Percentiles rank a stretch among this genome's conserved stretches.
phyloP scores from a whole-genome alignment of 2,888 invertebrate species.

The Steromphala cineraria region DNA sequence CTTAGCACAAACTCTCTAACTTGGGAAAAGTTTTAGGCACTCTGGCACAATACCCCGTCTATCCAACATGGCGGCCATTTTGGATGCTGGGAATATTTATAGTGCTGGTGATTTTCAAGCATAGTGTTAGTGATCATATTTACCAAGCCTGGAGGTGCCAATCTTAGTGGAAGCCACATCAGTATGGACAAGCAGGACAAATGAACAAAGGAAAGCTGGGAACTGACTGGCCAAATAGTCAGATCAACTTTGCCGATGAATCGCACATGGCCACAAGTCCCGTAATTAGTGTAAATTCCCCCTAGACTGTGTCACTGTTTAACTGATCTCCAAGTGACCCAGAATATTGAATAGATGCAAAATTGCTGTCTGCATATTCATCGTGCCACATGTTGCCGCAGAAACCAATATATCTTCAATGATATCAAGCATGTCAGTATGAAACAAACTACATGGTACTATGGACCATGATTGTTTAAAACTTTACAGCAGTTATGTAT shows the following conservation, averaged over 20 bases:
- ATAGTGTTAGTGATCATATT: slow-evolving; percentile 11
- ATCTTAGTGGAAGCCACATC: slow-evolving; percentile 27
- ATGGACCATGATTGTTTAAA: neutral
- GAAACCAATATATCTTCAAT: slow-evolving; percentile 3
- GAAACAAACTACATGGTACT: neutral
- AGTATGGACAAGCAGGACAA: slow-evolving; percentile 15
- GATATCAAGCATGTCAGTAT: neutral
- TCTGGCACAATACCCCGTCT: slow-evolving; percentile 1
- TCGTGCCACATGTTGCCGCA: slow-evolving; percentile 14
- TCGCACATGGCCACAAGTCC: slow-evolving; percentile 14
- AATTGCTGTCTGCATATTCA: slow-evolving; percentile 24
- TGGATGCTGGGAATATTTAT: slow-evolving; percentile 11
- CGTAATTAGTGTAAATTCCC: slow-evolving; percentile 20
- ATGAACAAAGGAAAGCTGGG: slow-evolving; percentile 6
- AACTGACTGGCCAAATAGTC: neutral
- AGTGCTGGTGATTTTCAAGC: neutral
- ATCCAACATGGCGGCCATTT: slow-evolving; percentile 13
- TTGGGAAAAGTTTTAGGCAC: neutral
- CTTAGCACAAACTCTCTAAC: neutral
- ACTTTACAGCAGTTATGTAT: neutral
- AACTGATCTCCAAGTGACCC: slow-evolving; percentile 15
- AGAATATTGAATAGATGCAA: slow-evolving; percentile 18
- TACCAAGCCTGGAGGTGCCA: slow-evolving; percentile 27
- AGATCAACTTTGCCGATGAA: slow-evolving; percentile 10
- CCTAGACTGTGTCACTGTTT: slow-evolving; percentile 6